Evolutionary conservation across 2,888 invertebrate genomes (phyloP).

Genomic region (Xanthia togata): DNA sequence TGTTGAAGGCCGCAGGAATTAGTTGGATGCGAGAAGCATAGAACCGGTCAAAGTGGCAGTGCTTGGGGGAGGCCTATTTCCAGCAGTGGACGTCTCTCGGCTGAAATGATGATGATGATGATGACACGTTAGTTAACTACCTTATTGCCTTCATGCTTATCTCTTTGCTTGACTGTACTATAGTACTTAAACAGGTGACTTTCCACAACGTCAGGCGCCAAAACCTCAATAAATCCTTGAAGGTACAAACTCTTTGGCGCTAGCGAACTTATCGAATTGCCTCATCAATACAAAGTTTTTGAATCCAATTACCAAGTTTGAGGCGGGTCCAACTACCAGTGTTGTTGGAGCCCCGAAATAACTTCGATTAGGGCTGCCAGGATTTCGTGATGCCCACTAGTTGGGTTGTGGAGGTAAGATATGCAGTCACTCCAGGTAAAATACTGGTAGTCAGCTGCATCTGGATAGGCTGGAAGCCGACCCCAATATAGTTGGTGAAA

Average conservation of each 20-base stretch:
- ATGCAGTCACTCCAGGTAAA: background rate
- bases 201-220: slow-evolving; percentile 7
- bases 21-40: too few relatives aligned
- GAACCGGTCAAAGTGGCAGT: too few relatives aligned
- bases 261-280: slow-evolving; percentile 56
- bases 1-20: too few relatives aligned
- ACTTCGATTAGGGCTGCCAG: slow-evolving; percentile 33
- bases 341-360: slow-evolving; percentile 40
- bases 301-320: slow-evolving; percentile 69
- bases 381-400: background rate
- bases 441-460: background rate
- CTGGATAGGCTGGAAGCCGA: too few relatives aligned
- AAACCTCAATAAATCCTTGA: slow-evolving; percentile 54
- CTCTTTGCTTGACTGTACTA: background rate
- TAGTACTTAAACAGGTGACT: slow-evolving; percentile 2
- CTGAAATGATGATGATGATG: too few relatives aligned
- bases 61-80: too few relatives aligned
- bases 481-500: too few relatives aligned
- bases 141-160: background rate
- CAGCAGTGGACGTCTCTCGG: too few relatives aligned
- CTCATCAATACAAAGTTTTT: slow-evolving; percentile 68
- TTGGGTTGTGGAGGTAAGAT: background rate
- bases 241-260: slow-evolving; percentile 49
- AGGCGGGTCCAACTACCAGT: slow-evolving; percentile 48
- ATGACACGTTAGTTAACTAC: too few relatives aligned